Percentiles rank a stretch among this genome's conserved stretches.
These are phyloP conservation scores for Tragulus kanchil DNA, from an alignment of 2,113 vertebrate genomes.

Conservation along the genomic window DNA sequence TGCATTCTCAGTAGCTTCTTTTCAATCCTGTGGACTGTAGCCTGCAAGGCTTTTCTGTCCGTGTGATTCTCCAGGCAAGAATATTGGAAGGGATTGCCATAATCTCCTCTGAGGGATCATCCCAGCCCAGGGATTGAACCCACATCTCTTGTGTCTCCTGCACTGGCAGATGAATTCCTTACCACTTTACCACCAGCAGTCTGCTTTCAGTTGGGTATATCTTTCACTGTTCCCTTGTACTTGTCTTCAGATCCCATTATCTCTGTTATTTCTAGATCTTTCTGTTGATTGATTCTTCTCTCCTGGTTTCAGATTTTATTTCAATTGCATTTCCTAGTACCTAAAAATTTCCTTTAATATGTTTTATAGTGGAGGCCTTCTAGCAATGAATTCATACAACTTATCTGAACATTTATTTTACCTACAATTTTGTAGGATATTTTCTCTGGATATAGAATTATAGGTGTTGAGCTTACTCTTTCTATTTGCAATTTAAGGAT, in stretches of 20 bases:
- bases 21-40: neutral
- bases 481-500: neutral
- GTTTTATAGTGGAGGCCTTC: neutral
- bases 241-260: neutral
- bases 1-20: rapidly evolving
- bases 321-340: no score
- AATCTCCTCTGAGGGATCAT: neutral
- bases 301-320: neutral
- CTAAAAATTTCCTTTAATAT: neutral
- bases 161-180: neutral
- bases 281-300: neutral
- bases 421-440: neutral
- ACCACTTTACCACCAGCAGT: no score
- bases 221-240: no score
- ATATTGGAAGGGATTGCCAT: neutral
- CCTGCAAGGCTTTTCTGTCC: neutral
- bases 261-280: neutral
- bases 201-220: no score
- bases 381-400: neutral
- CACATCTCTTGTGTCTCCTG: neutral
- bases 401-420: neutral
- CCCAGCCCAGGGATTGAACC: neutral
- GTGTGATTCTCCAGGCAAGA: neutral
- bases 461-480: neutral
- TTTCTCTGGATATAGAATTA: neutral